Base-by-base conservation (phyloP, 2,888 invertebrate genomes). In the Dromius quadrimaculatus region DNA sequence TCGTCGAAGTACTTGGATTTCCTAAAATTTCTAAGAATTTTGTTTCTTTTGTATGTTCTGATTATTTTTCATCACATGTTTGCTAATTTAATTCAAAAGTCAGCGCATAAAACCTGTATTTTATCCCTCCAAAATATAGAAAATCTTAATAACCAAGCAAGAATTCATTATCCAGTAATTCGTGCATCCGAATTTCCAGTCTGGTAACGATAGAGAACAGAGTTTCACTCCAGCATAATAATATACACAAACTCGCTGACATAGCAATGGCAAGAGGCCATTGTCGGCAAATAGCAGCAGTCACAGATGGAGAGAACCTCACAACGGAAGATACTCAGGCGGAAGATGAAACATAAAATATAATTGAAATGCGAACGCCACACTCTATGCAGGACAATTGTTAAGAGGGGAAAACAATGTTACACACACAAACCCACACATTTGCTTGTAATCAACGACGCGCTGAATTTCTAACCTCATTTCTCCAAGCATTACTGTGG, bases 301-400 rank as follows among this genome's bases (percentile, higher is more conserved):
- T 77, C 77, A 77, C 78, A 77, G 77, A 78, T 77, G 78, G 77
- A 75, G 74, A 77, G 73, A 72, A 57, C 71, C 23, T 64, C 65
- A 74, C 72, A 74, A 77, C 78, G 76, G 77, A 73, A 76, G 74
- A 75, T 77, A 76, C 76, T 76, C 79, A 77, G 78, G 79, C 77
- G 78, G 78, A 79, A 79, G 79, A 79, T 78, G 78, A 78, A 78
- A 78, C 79, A 78, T 77, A 78, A 79, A 79, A 76, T 79, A 79
- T 79, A 79, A 79, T 79, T 79, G 78, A 77, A 79, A 79, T 76
- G 78, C 77, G 76, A 77, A 66, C 54, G 66, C 47, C 47, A 22
- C 47, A 47, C 47, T 22, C 20, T 17, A 43, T 43, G 63, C 65
- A 59, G 43, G 73, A 69, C 70, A 72, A 47, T 47, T 45, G 65